Evolutionary conservation across 2,888 invertebrate species (phyloP).

Genomic region (Oligia latruncula): DNA sequence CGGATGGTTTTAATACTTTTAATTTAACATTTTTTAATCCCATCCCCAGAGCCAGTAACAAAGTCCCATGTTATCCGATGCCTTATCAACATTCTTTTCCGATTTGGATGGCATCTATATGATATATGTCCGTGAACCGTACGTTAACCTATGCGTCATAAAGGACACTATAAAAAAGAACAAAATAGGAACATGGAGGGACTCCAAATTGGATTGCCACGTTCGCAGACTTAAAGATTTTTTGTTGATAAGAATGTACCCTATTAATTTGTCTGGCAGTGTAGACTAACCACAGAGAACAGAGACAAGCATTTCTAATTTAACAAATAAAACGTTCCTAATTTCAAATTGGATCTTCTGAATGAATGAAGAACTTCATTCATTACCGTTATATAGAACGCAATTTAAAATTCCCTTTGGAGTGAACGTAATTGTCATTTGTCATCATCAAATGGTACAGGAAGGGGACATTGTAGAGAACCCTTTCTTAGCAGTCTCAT

Average conservation of each 20-base stretch:
- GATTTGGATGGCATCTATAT: slow-evolving; percentile 21
- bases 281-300: slow-evolving; percentile 20
- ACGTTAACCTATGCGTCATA: slow-evolving; percentile 55
- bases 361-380: slow-evolving; percentile 1
- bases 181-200: slow-evolving; percentile 34
- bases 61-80: slow-evolving; percentile 26
- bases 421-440: slow-evolving; percentile 45
- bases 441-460: slow-evolving; percentile 51
- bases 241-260: slow-evolving; percentile 26
- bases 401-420: slow-evolving; percentile 29
- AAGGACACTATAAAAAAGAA: slow-evolving; percentile 50
- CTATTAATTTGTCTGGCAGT: slow-evolving; percentile 35
- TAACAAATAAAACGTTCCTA: neutral
- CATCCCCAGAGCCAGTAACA: neutral
- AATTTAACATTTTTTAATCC: slow-evolving; percentile 38
- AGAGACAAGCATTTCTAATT: neutral
- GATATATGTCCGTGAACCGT: slow-evolving; percentile 44
- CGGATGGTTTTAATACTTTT: slow-evolving; percentile 23
- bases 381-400: slow-evolving; percentile 3
- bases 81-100: slow-evolving; percentile 42
- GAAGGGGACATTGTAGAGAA: slow-evolving; percentile 63
- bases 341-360: slow-evolving; percentile 18
- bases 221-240: slow-evolving; percentile 33
- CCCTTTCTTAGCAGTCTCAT: slow-evolving; percentile 64
- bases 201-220: slow-evolving; percentile 42